Percentiles rank a stretch among this genome's conserved stretches.
phyloP scores from a whole-genome alignment of 2,797 vertebrate species.

The Simalia tracyae region DNA sequence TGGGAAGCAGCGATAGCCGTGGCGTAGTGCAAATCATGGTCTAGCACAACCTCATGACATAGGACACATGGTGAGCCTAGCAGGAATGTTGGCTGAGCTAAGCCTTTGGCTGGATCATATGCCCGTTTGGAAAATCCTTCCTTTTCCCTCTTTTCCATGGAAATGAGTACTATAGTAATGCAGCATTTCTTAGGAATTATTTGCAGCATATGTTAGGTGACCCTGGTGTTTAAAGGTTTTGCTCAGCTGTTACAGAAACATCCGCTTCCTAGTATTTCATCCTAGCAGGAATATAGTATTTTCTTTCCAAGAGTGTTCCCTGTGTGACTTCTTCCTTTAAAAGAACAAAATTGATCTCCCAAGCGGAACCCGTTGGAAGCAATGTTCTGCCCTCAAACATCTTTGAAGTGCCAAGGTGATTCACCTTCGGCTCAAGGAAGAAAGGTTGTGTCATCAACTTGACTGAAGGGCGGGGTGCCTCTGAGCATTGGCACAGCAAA shows the following conservation, averaged over 20 bases:
- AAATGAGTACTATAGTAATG: neutral
- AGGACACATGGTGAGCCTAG: neutral
- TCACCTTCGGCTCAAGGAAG: neutral
- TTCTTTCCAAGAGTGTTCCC: neutral
- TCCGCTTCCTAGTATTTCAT: neutral
- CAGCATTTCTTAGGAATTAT: neutral
- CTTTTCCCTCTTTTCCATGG: neutral
- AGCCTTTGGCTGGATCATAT: neutral
- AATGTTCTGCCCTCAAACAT: neutral
- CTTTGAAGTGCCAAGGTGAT: neutral
- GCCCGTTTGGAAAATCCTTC: neutral
- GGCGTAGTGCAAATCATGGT: neutral
- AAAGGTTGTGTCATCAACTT: neutral
- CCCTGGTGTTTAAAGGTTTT: neutral
- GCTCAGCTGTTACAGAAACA: neutral
- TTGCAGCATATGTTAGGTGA: neutral
- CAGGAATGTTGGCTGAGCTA: neutral
- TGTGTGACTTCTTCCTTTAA: neutral
- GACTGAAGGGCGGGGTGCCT: neutral
- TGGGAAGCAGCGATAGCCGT: neutral
- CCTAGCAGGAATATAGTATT: neutral
- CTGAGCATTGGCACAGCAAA: neutral
- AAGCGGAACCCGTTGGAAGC: neutral
- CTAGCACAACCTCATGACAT: neutral
- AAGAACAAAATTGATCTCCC: neutral